A percentile compares a stretch with the other conserved stretches of the same genome.
Conservation (phyloP, 2,888 invertebrate genomes). For the Caenorhabditis sp. region DNA sequence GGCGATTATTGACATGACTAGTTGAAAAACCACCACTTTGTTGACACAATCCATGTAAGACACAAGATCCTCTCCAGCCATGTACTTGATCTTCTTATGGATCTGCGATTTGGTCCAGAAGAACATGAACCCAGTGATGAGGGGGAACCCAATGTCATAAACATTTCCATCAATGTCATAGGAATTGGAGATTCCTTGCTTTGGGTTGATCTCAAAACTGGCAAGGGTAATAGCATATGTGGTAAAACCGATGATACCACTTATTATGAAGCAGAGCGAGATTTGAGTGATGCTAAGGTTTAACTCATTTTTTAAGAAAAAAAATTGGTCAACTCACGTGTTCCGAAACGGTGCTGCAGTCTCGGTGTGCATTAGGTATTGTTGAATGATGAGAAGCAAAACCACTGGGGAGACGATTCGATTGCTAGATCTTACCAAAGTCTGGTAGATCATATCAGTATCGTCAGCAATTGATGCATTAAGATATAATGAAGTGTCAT, state of each 20-base stretch:
- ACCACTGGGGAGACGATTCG: slow-evolving; percentile 18
- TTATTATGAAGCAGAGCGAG: background rate
- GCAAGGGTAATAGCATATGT: background rate
- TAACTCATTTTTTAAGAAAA: background rate
- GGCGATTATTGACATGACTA: slow-evolving; percentile 13
- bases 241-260: slow-evolving; percentile 1
- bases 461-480: too few relatives aligned
- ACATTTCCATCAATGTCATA: slow-evolving; percentile 8
- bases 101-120: slow-evolving; percentile 5
- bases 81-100: slow-evolving; percentile 2
- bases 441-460: background rate
- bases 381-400: slow-evolving; percentile 8
- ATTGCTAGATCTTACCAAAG: background rate
- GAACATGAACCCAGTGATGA: slow-evolving; percentile 9
- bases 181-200: background rate
- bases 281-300: slow-evolving; percentile 7
- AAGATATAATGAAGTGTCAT: too few relatives aligned
- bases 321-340: background rate
- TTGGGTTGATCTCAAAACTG: background rate
- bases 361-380: slow-evolving; percentile 1
- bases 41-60: slow-evolving; percentile 13
- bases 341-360: slow-evolving; percentile 1
- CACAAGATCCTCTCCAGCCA: slow-evolving; percentile 5
- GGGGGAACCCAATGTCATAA: slow-evolving; percentile 5
- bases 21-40: slow-evolving; percentile 15